Percentiles rank a stretch among this genome's conserved stretches.
Evolutionary conservation across 1,140 invertebrate species (phyloP).

Genomic region (Caenorhabditis inopinata): DNA sequence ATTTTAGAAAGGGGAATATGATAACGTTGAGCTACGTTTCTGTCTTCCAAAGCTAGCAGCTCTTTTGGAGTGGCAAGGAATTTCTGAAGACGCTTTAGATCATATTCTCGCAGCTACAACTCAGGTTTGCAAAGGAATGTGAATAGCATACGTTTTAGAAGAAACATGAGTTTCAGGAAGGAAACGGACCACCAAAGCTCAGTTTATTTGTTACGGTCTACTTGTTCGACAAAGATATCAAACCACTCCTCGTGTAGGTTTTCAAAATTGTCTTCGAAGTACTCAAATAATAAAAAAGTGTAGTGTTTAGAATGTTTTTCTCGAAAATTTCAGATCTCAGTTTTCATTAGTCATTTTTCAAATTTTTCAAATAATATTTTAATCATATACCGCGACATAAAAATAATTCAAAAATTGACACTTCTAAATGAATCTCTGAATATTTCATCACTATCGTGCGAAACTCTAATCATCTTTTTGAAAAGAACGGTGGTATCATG

Average conservation of each 20-base stretch:
- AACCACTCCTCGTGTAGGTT: conserved; percentile 37
- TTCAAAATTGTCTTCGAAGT: too few relatives aligned
- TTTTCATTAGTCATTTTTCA: too few relatives aligned
- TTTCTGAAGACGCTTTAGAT: conserved; percentile 59
- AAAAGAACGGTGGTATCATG: too few relatives aligned
- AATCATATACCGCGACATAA: too few relatives aligned
- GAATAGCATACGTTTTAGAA: neutral
- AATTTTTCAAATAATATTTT: too few relatives aligned
- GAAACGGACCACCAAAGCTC: conserved; percentile 54
- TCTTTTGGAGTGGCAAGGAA: conserved; percentile 59
- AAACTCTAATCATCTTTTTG: too few relatives aligned
- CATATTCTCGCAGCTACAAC: conserved; percentile 20
- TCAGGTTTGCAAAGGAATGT: neutral
- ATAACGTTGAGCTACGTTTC: conserved; percentile 61
- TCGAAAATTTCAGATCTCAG: too few relatives aligned
- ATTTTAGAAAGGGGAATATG: conserved; percentile 53
- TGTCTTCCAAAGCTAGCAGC: conserved; percentile 60
- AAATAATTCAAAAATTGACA: too few relatives aligned
- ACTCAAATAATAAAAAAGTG: too few relatives aligned
- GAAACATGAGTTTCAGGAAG: conserved; percentile 49
- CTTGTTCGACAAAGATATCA: conserved; percentile 64
- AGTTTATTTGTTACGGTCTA: conserved; percentile 63
- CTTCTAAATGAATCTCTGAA: too few relatives aligned
- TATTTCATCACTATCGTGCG: too few relatives aligned
- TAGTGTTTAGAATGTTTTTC: too few relatives aligned